Evolutionary conservation across 2,797 vertebrate species (phyloP).

Genomic region (Adrianichthys oophorus): DNA sequence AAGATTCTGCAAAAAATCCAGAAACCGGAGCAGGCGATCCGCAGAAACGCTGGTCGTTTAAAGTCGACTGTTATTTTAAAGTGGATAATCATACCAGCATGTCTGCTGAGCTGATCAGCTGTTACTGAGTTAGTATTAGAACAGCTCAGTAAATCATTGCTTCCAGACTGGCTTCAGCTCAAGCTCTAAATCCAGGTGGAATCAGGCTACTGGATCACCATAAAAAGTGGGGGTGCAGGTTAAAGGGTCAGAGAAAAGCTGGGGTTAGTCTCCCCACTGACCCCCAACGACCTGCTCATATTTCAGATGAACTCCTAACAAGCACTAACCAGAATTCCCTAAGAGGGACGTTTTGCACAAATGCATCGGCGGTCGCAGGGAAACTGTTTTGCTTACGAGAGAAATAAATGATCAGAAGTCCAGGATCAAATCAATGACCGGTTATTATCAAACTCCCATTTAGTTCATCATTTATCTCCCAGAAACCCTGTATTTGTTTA

Average conservation of each 20-base stretch:
- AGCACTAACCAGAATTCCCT: slow-evolving; percentile 46
- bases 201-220: slow-evolving; percentile 39
- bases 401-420: slow-evolving; percentile 40
- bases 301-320: slow-evolving; percentile 64
- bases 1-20: no score
- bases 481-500: slow-evolving; percentile 15
- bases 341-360: slow-evolving; percentile 4
- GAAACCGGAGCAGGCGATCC: no score
- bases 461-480: slow-evolving; percentile 8
- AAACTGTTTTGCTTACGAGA: slow-evolving; percentile 18
- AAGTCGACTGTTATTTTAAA: not conserved
- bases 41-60: no score
- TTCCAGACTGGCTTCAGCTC: slow-evolving; percentile 22
- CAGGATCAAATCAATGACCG: slow-evolving; percentile 22
- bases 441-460: slow-evolving; percentile 14
- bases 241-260: slow-evolving; percentile 37
- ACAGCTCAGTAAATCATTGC: slow-evolving; percentile 16
- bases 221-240: slow-evolving; percentile 19
- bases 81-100: slow-evolving; percentile 13
- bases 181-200: slow-evolving; percentile 23
- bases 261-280: slow-evolving; percentile 19
- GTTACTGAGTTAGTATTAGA: slow-evolving; percentile 16
- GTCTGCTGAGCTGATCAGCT: slow-evolving; percentile 9
- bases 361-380: no score
- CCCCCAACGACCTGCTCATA: slow-evolving; percentile 37